Conservation (phyloP, 2,888 invertebrate genomes). For the Drosophila peninsularis region DNA sequence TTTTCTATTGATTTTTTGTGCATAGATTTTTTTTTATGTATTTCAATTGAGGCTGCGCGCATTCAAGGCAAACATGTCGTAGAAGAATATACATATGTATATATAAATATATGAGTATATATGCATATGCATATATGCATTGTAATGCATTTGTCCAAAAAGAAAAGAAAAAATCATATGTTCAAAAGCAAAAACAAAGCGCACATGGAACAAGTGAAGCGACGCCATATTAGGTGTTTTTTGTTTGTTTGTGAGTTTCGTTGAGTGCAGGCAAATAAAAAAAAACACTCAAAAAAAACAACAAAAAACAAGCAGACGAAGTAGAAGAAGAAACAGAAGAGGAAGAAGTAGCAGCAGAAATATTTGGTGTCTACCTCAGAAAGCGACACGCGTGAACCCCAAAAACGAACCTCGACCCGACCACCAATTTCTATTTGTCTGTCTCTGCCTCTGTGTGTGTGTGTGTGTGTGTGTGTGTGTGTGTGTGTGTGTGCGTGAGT, state of each 20-base stretch:
- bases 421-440: constrained; percentile 17
- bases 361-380: constrained; percentile 44
- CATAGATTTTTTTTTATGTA: constrained; percentile 38
- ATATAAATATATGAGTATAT: background rate
- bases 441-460: background rate
- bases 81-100: constrained; percentile 3
- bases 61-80: constrained; percentile 31
- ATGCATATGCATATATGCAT: background rate
- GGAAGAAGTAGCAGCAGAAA: constrained; percentile 8
- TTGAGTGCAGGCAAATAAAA: constrained; percentile 45
- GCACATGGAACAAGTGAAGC: constrained; percentile 51
- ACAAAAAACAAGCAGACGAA: constrained; percentile 1
- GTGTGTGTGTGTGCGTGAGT: background rate
- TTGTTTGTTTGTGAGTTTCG: constrained; percentile 23
- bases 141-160: constrained; percentile 10
- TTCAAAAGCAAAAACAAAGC: constrained; percentile 27
- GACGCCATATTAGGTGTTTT: constrained; percentile 48
- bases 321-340: constrained; percentile 1
- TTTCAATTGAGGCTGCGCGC: constrained; percentile 60
- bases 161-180: constrained; percentile 5
- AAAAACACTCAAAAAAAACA: constrained; percentile 13
- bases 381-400: constrained; percentile 36
- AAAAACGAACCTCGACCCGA: constrained; percentile 42
- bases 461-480: background rate
- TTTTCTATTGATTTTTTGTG: constrained; percentile 51